Conservation (phyloP, 2,797 vertebrate genomes). For the Sparus aurata region DNA sequence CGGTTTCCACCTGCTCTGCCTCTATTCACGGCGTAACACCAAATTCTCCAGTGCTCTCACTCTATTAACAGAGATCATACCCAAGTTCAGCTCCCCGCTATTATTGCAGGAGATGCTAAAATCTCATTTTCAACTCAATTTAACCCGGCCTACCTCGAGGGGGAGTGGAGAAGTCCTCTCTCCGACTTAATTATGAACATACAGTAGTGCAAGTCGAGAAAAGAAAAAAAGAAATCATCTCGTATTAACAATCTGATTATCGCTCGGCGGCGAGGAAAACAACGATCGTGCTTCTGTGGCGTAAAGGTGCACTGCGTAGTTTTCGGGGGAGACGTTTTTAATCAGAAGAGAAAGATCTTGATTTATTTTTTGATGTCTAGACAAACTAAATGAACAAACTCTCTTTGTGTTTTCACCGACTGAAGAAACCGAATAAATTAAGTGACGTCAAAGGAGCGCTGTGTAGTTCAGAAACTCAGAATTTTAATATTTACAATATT, state of each 20-base stretch:
- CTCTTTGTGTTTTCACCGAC: not conserved
- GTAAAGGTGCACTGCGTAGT: not conserved
- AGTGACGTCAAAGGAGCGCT: not conserved
- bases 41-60: slow-evolving; percentile 89
- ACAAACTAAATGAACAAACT: too few species aligned
- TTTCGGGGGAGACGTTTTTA: too few species aligned
- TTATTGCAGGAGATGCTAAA: slow-evolving; percentile 87
- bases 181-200: slow-evolving; percentile 74
- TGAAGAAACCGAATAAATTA: too few species aligned
- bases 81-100: slow-evolving; percentile 86
- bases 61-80: slow-evolving; percentile 89
- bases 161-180: slow-evolving; percentile 62
- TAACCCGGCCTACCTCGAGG: slow-evolving; percentile 85
- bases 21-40: slow-evolving; percentile 85
- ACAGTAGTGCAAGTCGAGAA: slow-evolving; percentile 40
- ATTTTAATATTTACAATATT: too few species aligned
- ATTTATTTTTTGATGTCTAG: too few species aligned
- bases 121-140: slow-evolving; percentile 91
- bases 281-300: slow-evolving; percentile 14
- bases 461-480: not conserved
- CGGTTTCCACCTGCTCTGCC: slow-evolving; percentile 87
- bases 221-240: slow-evolving; percentile 14
- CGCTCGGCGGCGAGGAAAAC: slow-evolving; percentile 22
- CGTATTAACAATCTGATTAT: slow-evolving; percentile 37
- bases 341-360: too few species aligned